These are phyloP conservation scores for Antedon mediterranea DNA, from an alignment of 53 echinoderm and acorn worm species.

Conservation along the genomic window DNA sequence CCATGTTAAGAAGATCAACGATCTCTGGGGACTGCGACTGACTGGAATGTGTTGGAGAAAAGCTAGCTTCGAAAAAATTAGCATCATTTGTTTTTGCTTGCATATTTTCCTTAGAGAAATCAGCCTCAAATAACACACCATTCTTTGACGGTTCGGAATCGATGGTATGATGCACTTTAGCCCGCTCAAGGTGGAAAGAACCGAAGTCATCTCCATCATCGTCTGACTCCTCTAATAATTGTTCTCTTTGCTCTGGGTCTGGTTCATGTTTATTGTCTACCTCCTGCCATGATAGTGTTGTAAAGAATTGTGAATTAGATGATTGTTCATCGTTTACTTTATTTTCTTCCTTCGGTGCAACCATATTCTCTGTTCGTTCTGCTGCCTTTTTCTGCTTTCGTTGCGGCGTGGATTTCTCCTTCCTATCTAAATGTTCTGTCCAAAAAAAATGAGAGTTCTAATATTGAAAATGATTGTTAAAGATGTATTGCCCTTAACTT, in stretches of 20 bases:
- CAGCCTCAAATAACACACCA: slow-evolving; percentile 25
- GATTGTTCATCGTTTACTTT: slow-evolving; percentile 1
- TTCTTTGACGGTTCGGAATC: not conserved
- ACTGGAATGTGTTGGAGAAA: slow-evolving; percentile 24
- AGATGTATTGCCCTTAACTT: no score
- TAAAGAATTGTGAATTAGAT: slow-evolving; percentile 27
- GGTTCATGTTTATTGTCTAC: slow-evolving; percentile 3
- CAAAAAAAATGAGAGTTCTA: not conserved
- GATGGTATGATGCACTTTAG: slow-evolving; percentile 9
- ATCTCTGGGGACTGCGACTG: slow-evolving; percentile 24
- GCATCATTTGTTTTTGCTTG: not conserved
- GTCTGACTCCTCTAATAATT: slow-evolving; percentile 26
- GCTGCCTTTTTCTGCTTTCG: not conserved
- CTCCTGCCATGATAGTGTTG: slow-evolving; percentile 40
- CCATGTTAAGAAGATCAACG: slow-evolving; percentile 53
- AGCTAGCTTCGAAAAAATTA: slow-evolving; percentile 51
- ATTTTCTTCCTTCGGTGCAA: slow-evolving; percentile 9
- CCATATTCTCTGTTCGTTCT: slow-evolving; percentile 2
- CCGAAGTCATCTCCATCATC: slow-evolving; percentile 68
- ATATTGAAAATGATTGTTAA: no score
- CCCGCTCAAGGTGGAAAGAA: slow-evolving; percentile 42
- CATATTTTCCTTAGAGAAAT: slow-evolving; percentile 8
- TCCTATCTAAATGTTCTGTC: not conserved
- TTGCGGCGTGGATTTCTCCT: not conserved
- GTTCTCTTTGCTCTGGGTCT: slow-evolving; percentile 23